Evolutionary conservation across 2,888 invertebrate species (phyloP).

Genomic region (Asteroscopus sphinx): DNA sequence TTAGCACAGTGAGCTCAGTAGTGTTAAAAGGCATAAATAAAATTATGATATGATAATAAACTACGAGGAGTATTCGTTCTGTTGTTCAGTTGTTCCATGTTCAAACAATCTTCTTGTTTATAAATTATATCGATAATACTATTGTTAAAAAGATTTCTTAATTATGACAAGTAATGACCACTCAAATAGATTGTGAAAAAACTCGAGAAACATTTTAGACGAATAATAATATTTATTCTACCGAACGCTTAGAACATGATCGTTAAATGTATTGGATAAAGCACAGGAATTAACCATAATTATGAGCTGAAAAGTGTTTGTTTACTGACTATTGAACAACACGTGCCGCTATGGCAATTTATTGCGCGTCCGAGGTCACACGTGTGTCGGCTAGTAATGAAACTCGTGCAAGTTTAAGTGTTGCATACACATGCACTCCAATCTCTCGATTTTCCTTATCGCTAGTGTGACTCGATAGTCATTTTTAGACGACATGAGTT

Average conservation of each 20-base stretch:
- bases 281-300: neutral
- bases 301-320: conserved; percentile 16
- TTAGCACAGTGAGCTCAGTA: neutral
- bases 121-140: conserved; percentile 63
- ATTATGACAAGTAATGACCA: conserved; percentile 59
- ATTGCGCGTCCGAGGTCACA: conserved; percentile 74
- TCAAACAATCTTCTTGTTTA: conserved; percentile 68
- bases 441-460: conserved; percentile 65
- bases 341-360: conserved; percentile 54
- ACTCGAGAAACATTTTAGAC: conserved; percentile 29
- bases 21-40: conserved; percentile 15
- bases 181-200: conserved; percentile 58
- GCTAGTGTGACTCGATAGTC: conserved; percentile 50
- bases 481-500: conserved; percentile 55
- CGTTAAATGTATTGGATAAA: neutral
- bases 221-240: conserved; percentile 1
- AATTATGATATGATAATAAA: conserved; percentile 42
- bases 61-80: conserved; percentile 34
- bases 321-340: conserved; percentile 36
- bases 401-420: conserved; percentile 73
- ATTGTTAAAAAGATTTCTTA: conserved; percentile 66
- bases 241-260: neutral
- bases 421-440: conserved; percentile 59
- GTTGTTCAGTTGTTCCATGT: conserved; percentile 34
- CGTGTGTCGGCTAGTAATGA: conserved; percentile 74